Evolutionary conservation across 2,888 invertebrate genomes (phyloP), one percentile per base, ranked within the genome.

Genomic region (Prenolepis imparis): DNA sequence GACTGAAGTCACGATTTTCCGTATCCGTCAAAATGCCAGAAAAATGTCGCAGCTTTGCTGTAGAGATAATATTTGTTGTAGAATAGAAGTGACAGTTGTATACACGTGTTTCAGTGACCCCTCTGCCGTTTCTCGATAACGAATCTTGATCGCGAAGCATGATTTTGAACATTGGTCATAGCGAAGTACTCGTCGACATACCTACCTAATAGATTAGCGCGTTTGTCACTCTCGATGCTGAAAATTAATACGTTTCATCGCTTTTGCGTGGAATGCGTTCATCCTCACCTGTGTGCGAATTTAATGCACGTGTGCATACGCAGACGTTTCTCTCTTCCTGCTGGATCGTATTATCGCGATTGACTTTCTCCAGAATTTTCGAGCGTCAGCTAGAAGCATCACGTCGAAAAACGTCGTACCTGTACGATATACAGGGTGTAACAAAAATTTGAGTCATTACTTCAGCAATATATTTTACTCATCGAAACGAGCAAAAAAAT

Each of bases 281-380:
- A 82, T 78, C 84, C 75, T 84, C 75, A 28, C 32, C 18, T 52
- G 39, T 67, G 36, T 12, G 67, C 28, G 61, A 39, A 59, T 67
- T 72, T 48, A 64, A 86, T 55, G 63, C 36, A 68, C 12, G 48
- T 52, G n/a, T 67, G 68, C n/a, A 12, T 44, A 48, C 18, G 21
- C 12, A 32, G 18, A 9, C 28, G 32, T 61, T n/a, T 68, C 57
- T 61, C 36, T 66, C 57, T 59, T 41, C 48, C 32, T 86, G 70
- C 81, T 82, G 78, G 78, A 81, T 24, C 72, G 61, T 74, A 73
- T 81, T 84, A 72, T 86, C 86, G 75, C 82, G 52, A 70, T 77
- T 87, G 88, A 91, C 92, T 92, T 92, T 92, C 91, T 90, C 91
- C 85, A 90, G 89, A 92, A 91, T 92, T n/a, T n/a, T 87, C 87